Conservation (phyloP, 92 coral and sea anemone genomes). For the Porites evermanni region DNA sequence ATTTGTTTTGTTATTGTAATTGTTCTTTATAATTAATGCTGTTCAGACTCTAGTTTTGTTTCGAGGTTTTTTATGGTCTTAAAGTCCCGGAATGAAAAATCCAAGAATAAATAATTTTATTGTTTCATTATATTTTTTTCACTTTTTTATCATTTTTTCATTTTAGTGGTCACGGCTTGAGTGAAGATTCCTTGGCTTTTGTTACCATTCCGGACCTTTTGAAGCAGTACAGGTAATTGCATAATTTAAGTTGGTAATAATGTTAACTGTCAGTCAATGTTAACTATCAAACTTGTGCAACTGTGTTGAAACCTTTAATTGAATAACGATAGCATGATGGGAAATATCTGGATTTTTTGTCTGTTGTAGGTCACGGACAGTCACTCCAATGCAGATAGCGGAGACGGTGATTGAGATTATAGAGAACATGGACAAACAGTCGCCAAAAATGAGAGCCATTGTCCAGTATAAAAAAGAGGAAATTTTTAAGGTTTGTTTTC, state of each 20-base stretch:
- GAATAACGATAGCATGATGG: no score
- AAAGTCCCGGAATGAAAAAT: no score
- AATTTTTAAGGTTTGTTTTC: conserved; percentile 62
- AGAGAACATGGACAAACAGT: conserved; percentile 67
- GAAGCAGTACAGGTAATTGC: conserved; percentile 73
- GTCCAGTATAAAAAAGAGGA: conserved; percentile 78
- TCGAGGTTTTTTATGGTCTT: no score
- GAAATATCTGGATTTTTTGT: no score
- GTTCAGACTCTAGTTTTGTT: no score
- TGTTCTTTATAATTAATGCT: no score
- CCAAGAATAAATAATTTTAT: neutral
- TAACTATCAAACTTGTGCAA: no score
- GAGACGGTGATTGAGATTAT: conserved; percentile 76
- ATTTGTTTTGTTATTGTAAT: no score
- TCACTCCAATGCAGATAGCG: conserved; percentile 85
- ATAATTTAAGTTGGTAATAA: neutral
- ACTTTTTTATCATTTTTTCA: neutral
- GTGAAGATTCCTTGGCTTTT: conserved; percentile 56
- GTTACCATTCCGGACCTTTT: conserved; percentile 67
- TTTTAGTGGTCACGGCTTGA: neutral
- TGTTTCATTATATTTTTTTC: no score
- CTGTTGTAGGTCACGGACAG: conserved; percentile 61
- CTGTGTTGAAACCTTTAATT: no score
- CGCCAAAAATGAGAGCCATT: conserved; percentile 72
- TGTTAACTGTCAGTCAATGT: no score